These are phyloP conservation scores for Eumerus sabulonum DNA, from an alignment of 2,888 invertebrate genomes.

Conservation along the genomic window DNA sequence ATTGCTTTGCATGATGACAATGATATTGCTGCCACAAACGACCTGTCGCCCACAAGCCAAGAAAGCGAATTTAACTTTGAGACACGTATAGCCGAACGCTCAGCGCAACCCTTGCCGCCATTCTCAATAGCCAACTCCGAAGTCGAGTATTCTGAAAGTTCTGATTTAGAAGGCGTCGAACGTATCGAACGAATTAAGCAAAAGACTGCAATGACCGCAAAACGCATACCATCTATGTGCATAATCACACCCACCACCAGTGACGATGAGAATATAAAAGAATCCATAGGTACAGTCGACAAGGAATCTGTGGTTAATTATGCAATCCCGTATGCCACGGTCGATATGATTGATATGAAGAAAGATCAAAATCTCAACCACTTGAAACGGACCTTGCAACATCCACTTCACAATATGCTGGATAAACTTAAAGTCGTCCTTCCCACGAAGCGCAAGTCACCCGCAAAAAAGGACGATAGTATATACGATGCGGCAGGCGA, in stretches of 20 bases:
- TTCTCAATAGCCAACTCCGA: constrained; percentile 77
- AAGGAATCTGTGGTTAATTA: constrained; percentile 69
- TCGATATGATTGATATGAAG: constrained; percentile 68
- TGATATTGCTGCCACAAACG: constrained; percentile 28
- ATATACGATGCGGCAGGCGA: constrained; percentile 82
- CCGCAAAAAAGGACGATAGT: constrained; percentile 80
- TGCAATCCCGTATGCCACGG: constrained; percentile 73
- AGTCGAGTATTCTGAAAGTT: constrained; percentile 91
- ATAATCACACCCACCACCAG: constrained; percentile 93
- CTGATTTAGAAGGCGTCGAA: constrained; percentile 92
- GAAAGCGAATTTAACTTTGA: constrained; percentile 77
- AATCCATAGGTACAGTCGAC: constrained; percentile 53
- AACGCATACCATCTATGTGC: constrained; percentile 94
- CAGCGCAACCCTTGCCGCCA: constrained; percentile 71
- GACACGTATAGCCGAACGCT: constrained; percentile 70
- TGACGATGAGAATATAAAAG: constrained; percentile 85
- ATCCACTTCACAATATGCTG: constrained; percentile 86
- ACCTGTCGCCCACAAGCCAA: constrained; percentile 71
- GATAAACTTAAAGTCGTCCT: constrained; percentile 85
- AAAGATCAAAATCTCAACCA: constrained; percentile 78
- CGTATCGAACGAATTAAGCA: constrained; percentile 90
- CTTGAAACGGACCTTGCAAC: constrained; percentile 78
- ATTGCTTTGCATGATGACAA: constrained; percentile 74
- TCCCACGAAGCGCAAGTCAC: constrained; percentile 81
- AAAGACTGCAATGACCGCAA: constrained; percentile 92